phyloP scores from a whole-genome alignment of 2,888 invertebrate genomes.

The Sinopyrophorus schimmeli region DNA sequence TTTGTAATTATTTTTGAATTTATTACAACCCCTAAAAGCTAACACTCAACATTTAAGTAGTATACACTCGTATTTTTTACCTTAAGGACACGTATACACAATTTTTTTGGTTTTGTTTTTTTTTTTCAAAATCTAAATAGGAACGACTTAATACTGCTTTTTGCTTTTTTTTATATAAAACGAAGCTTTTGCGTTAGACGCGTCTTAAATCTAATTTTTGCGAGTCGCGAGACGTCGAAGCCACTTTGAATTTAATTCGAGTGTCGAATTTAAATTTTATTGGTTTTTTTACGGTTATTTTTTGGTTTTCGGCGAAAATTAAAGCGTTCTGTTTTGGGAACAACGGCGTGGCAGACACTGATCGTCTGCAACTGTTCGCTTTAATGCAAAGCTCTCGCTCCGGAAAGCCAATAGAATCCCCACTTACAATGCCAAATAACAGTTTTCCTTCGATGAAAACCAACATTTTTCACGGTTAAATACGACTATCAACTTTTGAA shows the following conservation, averaged over 20 bases:
- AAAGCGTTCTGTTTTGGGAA: constrained; percentile 31
- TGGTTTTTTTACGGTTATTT: too few species aligned
- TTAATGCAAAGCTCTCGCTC: constrained; percentile 43
- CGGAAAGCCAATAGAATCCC: constrained; percentile 52
- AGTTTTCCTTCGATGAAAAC: constrained; percentile 24
- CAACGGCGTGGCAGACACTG: constrained; percentile 30
- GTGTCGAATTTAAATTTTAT: constrained; percentile 28
- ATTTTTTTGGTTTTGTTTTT: too few species aligned
- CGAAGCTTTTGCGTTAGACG: too few species aligned
- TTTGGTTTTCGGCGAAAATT: constrained; percentile 32
- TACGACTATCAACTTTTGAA: too few species aligned
- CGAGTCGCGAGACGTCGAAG: constrained; percentile 21
- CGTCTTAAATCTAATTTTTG: too few species aligned
- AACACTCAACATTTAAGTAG: constrained; percentile 24
- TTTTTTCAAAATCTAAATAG: too few species aligned
- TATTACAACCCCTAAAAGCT: constrained; percentile 4
- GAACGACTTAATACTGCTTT: too few species aligned
- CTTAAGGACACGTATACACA: too few species aligned
- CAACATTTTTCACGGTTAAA: constrained; percentile 27
- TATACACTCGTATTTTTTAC: too few species aligned
- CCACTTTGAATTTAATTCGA: constrained; percentile 27
- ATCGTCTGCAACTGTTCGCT: constrained; percentile 34
- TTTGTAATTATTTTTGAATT: not conserved
- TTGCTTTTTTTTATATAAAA: too few species aligned
- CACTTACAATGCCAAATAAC: constrained; percentile 44